Evolutionary conservation across 2,888 invertebrate species (phyloP).

Genomic region (Lochmaea crataegi): DNA sequence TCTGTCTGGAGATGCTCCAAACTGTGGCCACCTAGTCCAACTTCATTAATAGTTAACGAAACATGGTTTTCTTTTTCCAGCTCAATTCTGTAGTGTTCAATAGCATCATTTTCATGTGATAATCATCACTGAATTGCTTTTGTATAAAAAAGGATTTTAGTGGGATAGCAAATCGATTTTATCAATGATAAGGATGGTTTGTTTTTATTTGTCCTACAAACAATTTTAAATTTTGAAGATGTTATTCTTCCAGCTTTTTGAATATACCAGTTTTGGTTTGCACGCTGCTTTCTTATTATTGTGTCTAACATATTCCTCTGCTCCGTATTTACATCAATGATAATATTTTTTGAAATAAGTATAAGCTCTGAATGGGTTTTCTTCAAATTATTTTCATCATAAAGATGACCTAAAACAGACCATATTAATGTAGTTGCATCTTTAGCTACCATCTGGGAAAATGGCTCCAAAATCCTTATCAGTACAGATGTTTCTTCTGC

Average conservation of each 20-base stretch:
- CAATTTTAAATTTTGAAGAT: background rate
- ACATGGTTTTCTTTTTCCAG: constrained; percentile 29
- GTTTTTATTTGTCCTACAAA: background rate
- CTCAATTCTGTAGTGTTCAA: constrained; percentile 10
- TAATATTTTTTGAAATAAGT: no score
- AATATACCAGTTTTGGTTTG: background rate
- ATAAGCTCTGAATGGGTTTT: no score
- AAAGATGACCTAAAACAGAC: no score
- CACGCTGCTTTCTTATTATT: no score
- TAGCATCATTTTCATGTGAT: constrained; percentile 17
- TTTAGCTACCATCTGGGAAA: no score
- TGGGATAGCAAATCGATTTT: constrained; percentile 17
- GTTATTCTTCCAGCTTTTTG: constrained; percentile 8
- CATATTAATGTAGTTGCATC: no score
- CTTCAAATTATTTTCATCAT: no score
- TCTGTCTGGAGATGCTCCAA: constrained; percentile 42
- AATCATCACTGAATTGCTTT: constrained; percentile 7
- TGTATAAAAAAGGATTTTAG: constrained; percentile 3
- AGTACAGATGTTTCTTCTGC: constrained; percentile 8
- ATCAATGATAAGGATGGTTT: background rate
- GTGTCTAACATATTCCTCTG: no score
- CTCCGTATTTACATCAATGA: no score
- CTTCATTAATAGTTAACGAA: constrained; percentile 22
- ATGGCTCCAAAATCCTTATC: background rate
- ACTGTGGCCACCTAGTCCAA: constrained; percentile 30